Conservation (phyloP, 2,888 invertebrate genomes). For the Linnaemya tessellans region DNA sequence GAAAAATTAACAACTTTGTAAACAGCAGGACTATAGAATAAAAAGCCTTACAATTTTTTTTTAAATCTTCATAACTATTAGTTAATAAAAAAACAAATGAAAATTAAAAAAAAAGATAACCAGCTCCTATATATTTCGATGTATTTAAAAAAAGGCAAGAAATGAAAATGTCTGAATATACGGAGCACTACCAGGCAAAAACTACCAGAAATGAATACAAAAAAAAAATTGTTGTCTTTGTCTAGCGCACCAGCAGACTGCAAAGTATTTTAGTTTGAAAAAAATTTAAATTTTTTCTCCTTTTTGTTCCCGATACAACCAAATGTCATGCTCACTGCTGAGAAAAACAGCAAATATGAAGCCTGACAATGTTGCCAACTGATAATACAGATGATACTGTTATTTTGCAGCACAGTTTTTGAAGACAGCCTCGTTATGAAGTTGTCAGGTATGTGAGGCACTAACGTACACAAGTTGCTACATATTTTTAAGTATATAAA, state of each 20-base stretch:
- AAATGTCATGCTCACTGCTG: constrained; percentile 62
- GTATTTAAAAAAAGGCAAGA: constrained; percentile 30
- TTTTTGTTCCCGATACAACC: constrained; percentile 17
- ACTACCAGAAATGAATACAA: constrained; percentile 13
- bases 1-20: constrained; percentile 70
- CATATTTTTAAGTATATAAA: background rate
- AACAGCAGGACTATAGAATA: constrained; percentile 65
- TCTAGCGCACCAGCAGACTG: constrained; percentile 59
- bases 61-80: constrained; percentile 15
- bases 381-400: constrained; percentile 59
- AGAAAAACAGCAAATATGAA: constrained; percentile 40
- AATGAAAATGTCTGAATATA: constrained; percentile 37
- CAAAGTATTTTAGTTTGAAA: constrained; percentile 46
- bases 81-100: background rate
- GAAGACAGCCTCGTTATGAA: constrained; percentile 62
- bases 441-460: constrained; percentile 37
- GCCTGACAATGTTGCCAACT: constrained; percentile 71
- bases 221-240: constrained; percentile 37
- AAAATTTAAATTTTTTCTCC: constrained; percentile 13
- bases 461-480: background rate
- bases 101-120: background rate
- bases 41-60: constrained; percentile 49
- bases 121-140: constrained; percentile 12
- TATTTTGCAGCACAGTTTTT: constrained; percentile 22
- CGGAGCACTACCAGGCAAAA: constrained; percentile 11